These are phyloP conservation scores for Chaenogobius annularis DNA, from an alignment of 2,113 vertebrate species.

Conservation along the genomic window DNA sequence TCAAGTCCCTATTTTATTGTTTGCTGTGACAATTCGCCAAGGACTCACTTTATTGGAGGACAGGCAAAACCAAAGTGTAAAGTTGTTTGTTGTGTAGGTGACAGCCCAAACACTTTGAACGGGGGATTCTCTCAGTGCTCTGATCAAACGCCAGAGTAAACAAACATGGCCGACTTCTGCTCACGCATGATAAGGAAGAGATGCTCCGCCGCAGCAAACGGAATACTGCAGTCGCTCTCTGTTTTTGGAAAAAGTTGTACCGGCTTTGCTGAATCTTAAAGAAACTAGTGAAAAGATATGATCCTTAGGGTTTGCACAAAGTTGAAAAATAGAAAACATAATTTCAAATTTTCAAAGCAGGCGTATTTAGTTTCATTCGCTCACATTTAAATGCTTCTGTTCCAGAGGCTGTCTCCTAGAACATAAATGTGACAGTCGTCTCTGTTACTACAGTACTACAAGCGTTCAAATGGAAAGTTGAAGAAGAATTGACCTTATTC, in stretches of 20 bases:
- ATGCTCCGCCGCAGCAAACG: background rate
- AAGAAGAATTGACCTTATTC: no score
- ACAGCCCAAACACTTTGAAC: conserved; percentile 1
- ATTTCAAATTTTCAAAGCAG: no score
- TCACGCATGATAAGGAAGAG: background rate
- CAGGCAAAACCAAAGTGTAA: conserved; percentile 13
- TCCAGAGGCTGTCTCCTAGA: no score
- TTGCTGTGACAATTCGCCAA: background rate
- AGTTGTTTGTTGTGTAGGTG: conserved; percentile 18
- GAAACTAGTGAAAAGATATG: background rate
- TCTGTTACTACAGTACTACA: no score
- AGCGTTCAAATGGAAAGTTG: no score
- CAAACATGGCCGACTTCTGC: background rate
- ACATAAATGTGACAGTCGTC: no score
- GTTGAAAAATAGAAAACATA: no score
- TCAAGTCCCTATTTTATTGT: background rate
- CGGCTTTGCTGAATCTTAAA: background rate
- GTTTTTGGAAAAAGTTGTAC: background rate
- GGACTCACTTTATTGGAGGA: background rate
- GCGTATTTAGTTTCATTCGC: no score
- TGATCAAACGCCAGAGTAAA: conserved; percentile 8
- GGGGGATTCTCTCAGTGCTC: background rate
- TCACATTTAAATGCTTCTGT: no score
- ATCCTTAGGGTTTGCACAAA: no score
- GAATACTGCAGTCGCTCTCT: background rate